A percentile compares a stretch with the other conserved stretches of the same genome.
phyloP scores from a whole-genome alignment of 2,797 vertebrate species.

The Pangasius mekongensis region DNA sequence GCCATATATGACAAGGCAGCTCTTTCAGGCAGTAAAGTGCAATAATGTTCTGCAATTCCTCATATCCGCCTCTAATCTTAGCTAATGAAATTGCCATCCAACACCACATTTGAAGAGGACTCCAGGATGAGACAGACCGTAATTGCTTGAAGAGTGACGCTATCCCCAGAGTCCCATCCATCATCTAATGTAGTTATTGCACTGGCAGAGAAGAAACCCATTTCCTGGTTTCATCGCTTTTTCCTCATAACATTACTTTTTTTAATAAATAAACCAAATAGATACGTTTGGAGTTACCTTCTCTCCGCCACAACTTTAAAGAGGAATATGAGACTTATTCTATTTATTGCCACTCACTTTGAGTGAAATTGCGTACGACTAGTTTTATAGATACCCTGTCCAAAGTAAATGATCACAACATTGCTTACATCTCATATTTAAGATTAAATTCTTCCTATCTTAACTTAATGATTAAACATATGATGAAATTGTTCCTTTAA shows the following conservation, averaged over 20 bases:
- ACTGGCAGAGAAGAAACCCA: constrained; percentile 64
- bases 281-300: constrained; percentile 60
- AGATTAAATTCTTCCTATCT: constrained; percentile 2
- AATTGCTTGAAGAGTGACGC: constrained; percentile 69
- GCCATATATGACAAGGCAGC: constrained; percentile 59
- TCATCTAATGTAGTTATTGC: constrained; percentile 74
- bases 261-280: constrained; percentile 55
- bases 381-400: neutral
- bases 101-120: constrained; percentile 66
- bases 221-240: constrained; percentile 69
- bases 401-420: neutral
- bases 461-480: neutral
- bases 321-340: constrained; percentile 29
- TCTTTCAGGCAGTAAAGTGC: constrained; percentile 67
- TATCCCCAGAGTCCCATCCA: constrained; percentile 70
- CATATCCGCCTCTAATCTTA: constrained; percentile 71
- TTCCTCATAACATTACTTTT: constrained; percentile 58
- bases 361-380: constrained; percentile 18
- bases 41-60: constrained; percentile 71
- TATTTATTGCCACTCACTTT: constrained; percentile 17
- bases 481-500: constrained; percentile 22
- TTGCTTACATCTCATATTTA: constrained; percentile 9
- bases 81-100: constrained; percentile 79
- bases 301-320: constrained; percentile 42
- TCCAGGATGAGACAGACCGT: constrained; percentile 65